Conservation (phyloP, 2,113 vertebrate genomes). For the Lepus europaeus region DNA sequence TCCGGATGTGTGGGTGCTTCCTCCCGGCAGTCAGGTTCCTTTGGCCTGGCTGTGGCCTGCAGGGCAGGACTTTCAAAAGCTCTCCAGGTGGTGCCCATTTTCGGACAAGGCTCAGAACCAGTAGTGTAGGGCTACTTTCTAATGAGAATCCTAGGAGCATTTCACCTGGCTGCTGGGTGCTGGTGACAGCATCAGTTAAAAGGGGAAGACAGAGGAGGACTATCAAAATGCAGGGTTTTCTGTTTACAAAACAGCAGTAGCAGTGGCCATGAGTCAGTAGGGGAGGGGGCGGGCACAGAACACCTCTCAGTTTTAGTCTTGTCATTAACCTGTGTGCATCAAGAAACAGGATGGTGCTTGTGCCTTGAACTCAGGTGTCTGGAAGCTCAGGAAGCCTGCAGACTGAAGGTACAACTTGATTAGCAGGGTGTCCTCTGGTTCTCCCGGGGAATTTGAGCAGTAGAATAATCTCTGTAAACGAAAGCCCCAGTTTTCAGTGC, state of each 20-base stretch:
- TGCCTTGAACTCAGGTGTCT: neutral
- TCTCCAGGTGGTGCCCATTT: neutral
- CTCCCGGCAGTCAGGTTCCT: neutral
- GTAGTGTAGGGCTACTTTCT: neutral
- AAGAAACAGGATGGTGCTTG: neutral
- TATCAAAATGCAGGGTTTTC: neutral
- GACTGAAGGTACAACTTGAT: neutral
- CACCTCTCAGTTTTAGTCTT: neutral
- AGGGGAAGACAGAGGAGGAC: neutral
- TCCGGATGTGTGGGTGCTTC: neutral
- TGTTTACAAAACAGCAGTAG: slow-evolving; percentile 9
- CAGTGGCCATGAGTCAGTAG: neutral
- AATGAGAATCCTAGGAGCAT: neutral
- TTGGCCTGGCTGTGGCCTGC: neutral
- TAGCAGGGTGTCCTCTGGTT: neutral
- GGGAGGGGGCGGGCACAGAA: neutral
- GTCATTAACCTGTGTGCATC: neutral
- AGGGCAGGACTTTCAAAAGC: neutral
- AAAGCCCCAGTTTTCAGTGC: neutral
- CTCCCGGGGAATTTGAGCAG: neutral
- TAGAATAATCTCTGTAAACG: slow-evolving; percentile 17
- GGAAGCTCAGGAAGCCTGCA: neutral
- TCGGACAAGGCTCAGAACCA: neutral
- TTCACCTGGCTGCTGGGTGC: neutral
- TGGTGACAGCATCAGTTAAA: slow-evolving; percentile 14